phyloP scores from a whole-genome alignment of 2,888 invertebrate genomes.

The Torymus tubicola region DNA sequence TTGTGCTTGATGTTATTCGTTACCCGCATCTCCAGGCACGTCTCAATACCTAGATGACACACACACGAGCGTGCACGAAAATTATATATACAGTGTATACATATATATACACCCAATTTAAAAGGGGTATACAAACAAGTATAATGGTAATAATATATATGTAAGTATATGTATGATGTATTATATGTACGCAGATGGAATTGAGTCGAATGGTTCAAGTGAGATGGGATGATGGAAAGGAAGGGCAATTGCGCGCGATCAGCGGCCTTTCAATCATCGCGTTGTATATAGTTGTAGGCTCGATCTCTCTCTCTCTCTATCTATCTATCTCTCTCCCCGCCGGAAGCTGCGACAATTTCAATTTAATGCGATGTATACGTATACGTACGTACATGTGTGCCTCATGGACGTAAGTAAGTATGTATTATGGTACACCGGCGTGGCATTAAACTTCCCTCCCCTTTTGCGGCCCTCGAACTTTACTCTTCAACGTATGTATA shows the following conservation, averaged over 20 bases:
- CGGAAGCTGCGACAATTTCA: conserved; percentile 75
- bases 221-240: too few species aligned
- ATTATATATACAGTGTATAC: too few species aligned
- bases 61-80: background rate
- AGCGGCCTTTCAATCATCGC: conserved; percentile 29
- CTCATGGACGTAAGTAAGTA: background rate
- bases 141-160: too few species aligned
- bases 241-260: too few species aligned
- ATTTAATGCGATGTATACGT: conserved; percentile 63
- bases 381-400: background rate
- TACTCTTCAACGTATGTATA: too few species aligned
- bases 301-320: background rate
- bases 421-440: too few species aligned
- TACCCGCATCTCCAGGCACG: conserved; percentile 69
- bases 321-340: conserved; percentile 55
- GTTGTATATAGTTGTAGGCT: background rate
- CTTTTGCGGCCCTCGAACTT: too few species aligned
- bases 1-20: conserved; percentile 67
- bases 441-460: too few species aligned
- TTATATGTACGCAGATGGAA: too few species aligned
- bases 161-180: too few species aligned
- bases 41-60: conserved; percentile 66
- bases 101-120: too few species aligned
- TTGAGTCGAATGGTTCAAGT: conserved; percentile 5
- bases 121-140: too few species aligned